Percentiles rank a stretch among this genome's conserved stretches.
Conservation (phyloP, 2,113 vertebrate species). For the Lipotes vexillifer region DNA sequence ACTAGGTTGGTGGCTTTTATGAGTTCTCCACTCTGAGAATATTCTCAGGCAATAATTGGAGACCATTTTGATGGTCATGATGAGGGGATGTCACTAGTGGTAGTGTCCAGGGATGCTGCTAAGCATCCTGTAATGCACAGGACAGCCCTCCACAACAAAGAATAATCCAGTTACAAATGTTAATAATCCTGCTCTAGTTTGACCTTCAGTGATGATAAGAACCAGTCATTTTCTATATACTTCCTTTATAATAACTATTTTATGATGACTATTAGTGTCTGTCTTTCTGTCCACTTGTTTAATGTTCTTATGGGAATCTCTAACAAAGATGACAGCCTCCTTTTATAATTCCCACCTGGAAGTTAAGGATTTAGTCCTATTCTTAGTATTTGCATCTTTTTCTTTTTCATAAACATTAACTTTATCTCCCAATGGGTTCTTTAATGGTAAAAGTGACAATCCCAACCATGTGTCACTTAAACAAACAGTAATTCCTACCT, state of each 20-base stretch:
- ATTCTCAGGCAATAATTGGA: background rate
- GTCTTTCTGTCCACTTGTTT: background rate
- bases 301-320: background rate
- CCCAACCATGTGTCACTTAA: background rate
- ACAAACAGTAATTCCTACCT: background rate
- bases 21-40: background rate
- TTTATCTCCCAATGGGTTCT: background rate
- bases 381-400: background rate
- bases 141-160: background rate
- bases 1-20: background rate
- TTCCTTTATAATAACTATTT: background rate
- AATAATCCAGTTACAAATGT: background rate
- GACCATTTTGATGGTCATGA: background rate
- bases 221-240: background rate
- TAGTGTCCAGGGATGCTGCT: background rate
- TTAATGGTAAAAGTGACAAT: background rate
- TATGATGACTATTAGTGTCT: background rate
- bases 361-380: background rate
- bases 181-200: background rate
- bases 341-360: background rate
- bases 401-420: background rate
- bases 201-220: background rate
- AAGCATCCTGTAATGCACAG: background rate
- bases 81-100: background rate
- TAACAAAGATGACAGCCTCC: background rate